phyloP scores from a whole-genome alignment of 2,888 invertebrate genomes.

The Hydroisotoma schaefferi region DNA sequence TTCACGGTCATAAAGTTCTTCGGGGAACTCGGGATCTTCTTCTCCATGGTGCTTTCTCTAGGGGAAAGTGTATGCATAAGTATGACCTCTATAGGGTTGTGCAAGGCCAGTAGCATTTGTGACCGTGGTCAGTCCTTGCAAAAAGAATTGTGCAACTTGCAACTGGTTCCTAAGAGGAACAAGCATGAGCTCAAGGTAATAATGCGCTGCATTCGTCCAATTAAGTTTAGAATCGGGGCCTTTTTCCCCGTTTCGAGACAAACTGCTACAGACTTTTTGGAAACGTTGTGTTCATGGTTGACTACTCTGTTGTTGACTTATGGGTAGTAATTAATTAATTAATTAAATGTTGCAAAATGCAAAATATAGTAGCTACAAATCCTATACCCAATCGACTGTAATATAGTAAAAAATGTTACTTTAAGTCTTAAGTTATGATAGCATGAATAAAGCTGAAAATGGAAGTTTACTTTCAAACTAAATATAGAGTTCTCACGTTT shows the following conservation, averaged over 20 bases:
- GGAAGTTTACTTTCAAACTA: too few relatives aligned
- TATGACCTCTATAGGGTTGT: conserved; percentile 24
- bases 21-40: conserved; percentile 29
- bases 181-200: conserved; percentile 24
- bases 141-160: conserved; percentile 22
- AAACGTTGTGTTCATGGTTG: conserved; percentile 33
- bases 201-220: conserved; percentile 27
- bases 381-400: too few relatives aligned
- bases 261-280: conserved; percentile 22
- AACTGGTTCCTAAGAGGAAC: conserved; percentile 25
- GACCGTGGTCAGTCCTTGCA: conserved; percentile 22
- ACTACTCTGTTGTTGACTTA: conserved; percentile 29
- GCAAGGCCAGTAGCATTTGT: conserved; percentile 26
- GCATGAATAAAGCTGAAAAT: too few relatives aligned
- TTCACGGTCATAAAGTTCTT: conserved; percentile 35
- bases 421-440: too few relatives aligned
- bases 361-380: too few relatives aligned
- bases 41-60: conserved; percentile 28
- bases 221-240: conserved; percentile 25
- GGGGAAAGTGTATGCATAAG: conserved; percentile 30
- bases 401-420: too few relatives aligned
- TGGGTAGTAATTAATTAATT: too few relatives aligned
- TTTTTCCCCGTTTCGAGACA: conserved; percentile 28
- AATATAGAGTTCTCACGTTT: too few relatives aligned
- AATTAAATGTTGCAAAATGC: too few relatives aligned